Percentiles rank a stretch among this genome's conserved stretches.
Conservation (phyloP, 2,113 vertebrate genomes). For the Aix galericulata region DNA sequence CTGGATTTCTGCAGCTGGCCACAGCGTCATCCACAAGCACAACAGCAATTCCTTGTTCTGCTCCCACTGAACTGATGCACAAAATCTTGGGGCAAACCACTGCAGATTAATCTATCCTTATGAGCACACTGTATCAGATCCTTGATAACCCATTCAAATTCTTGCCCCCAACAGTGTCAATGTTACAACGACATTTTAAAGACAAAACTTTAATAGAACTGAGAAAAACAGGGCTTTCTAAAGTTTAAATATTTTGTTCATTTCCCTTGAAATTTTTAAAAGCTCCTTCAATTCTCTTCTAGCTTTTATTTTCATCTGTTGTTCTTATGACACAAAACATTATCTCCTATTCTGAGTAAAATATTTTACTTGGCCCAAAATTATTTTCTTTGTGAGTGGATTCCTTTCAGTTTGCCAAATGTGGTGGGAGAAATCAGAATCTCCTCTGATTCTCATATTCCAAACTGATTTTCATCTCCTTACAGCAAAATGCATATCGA, state of each 20-base stretch:
- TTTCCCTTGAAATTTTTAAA: background rate
- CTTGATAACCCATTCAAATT: background rate
- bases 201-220: background rate
- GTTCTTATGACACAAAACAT: background rate
- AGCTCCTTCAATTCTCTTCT: background rate
- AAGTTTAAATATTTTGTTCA: background rate
- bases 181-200: background rate
- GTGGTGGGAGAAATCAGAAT: fast-evolving
- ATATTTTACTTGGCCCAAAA: background rate
- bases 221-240: background rate
- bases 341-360: background rate
- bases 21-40: background rate
- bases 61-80: fast-evolving
- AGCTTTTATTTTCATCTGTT: background rate
- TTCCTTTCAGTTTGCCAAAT: background rate
- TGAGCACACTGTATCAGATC: background rate
- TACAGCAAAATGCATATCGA: background rate
- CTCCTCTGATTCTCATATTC: background rate
- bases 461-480: background rate
- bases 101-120: background rate
- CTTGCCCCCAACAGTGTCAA: background rate
- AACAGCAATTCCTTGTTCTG: background rate
- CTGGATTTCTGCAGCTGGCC: background rate
- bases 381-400: background rate
- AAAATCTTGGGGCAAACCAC: background rate